A percentile compares a stretch with the other conserved stretches of the same genome.
phyloP scores from a whole-genome alignment of 1,140 invertebrate species.

The Musca vetustissima region DNA sequence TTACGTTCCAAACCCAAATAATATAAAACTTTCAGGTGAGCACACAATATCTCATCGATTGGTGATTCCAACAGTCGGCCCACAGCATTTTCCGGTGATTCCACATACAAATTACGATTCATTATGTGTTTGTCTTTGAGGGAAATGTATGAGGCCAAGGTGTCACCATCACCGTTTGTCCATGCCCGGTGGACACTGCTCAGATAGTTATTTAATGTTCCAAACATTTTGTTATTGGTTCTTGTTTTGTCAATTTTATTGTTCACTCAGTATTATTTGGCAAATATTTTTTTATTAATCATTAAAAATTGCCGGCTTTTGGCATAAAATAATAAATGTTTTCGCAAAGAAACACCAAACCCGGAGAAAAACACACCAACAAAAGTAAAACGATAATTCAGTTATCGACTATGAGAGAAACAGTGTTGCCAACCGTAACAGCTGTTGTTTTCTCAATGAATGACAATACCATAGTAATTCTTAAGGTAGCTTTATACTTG shows the following conservation, averaged over 20 bases:
- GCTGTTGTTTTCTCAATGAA: too few relatives aligned
- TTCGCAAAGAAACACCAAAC: too few relatives aligned
- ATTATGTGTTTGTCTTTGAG: slow-evolving; percentile 74
- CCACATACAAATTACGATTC: slow-evolving; percentile 69
- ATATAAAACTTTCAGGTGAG: slow-evolving; percentile 68
- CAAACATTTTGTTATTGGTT: slow-evolving; percentile 38
- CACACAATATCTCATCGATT: slow-evolving; percentile 77
- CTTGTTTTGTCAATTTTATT: background rate
- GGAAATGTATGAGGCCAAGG: slow-evolving; percentile 68
- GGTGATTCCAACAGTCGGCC: slow-evolving; percentile 72
- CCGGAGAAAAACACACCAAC: too few relatives aligned
- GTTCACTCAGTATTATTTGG: background rate
- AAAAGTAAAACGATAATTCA: too few relatives aligned
- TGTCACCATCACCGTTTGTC: slow-evolving; percentile 45
- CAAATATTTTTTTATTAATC: background rate
- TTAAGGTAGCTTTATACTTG: too few relatives aligned
- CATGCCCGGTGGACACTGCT: slow-evolving; percentile 39
- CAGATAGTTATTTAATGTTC: slow-evolving; percentile 48
- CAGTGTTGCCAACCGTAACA: too few relatives aligned
- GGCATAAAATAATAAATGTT: too few relatives aligned
- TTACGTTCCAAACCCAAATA: slow-evolving; percentile 57
- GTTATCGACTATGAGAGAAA: too few relatives aligned
- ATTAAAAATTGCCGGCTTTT: background rate
- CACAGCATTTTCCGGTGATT: slow-evolving; percentile 69
- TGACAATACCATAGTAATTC: too few relatives aligned